phyloP scores from a whole-genome alignment of 2,113 vertebrate species.

The Macaca nemestrina region DNA sequence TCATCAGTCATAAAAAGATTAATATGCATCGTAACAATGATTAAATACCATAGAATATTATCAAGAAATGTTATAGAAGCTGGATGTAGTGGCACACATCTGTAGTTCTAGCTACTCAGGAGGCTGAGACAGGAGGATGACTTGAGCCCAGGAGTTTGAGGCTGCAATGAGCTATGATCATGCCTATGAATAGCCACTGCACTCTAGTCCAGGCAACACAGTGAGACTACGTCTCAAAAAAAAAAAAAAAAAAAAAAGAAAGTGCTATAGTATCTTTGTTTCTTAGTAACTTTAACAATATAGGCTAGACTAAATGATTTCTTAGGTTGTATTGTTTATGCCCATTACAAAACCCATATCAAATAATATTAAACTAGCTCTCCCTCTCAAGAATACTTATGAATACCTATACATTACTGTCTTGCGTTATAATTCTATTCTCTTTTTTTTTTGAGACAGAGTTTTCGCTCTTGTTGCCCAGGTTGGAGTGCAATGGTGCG shows the following conservation, averaged over 20 bases:
- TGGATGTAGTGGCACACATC: neutral
- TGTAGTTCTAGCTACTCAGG: neutral
- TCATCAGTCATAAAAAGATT: conserved; percentile 21
- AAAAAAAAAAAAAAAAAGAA: neutral
- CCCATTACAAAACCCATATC: neutral
- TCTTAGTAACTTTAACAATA: conserved; percentile 37
- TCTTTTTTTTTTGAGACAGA: no score
- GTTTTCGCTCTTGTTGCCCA: no score
- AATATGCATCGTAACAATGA: neutral
- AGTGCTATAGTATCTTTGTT: neutral
- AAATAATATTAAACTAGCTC: conserved; percentile 8
- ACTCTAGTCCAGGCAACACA: neutral
- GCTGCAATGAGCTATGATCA: neutral
- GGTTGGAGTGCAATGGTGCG: no score
- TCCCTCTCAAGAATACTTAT: conserved; percentile 23
- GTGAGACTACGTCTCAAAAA: neutral
- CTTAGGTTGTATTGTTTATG: conserved; percentile 26
- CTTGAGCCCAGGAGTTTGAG: neutral
- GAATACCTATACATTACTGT: conserved; percentile 4
- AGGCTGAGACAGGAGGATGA: neutral
- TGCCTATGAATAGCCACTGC: neutral
- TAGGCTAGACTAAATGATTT: neutral
- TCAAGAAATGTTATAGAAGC: neutral
- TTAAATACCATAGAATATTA: neutral
- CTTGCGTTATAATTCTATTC: conserved; percentile 25